Conservation (phyloP, 2,888 invertebrate genomes). For the Colletes collaris region DNA sequence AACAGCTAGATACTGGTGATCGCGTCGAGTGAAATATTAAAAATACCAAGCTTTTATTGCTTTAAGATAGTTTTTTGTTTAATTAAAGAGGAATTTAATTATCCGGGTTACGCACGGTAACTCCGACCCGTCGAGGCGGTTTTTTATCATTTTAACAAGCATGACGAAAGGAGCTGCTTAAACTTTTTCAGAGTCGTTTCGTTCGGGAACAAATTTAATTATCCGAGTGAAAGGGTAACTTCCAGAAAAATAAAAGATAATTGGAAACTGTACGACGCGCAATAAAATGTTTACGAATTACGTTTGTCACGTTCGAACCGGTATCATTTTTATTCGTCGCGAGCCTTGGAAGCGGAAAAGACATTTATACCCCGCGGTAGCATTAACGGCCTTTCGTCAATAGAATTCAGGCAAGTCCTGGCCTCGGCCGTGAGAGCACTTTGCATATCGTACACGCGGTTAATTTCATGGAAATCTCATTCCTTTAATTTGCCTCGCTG, state of each 20-base stretch:
- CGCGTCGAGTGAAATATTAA: too few species aligned
- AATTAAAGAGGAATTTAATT: background rate
- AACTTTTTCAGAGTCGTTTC: background rate
- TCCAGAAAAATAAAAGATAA: background rate
- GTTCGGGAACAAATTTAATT: background rate
- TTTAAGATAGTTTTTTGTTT: too few species aligned
- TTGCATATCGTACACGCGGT: slow-evolving; percentile 30
- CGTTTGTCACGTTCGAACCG: background rate
- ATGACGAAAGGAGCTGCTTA: background rate
- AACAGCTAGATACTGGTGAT: too few species aligned
- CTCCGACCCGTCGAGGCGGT: background rate
- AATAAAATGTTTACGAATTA: background rate
- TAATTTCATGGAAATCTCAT: slow-evolving; percentile 53
- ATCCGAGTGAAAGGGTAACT: background rate
- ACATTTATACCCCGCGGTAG: slow-evolving; percentile 1
- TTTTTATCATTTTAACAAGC: background rate
- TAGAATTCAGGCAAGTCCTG: slow-evolving; percentile 6
- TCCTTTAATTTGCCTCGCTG: slow-evolving; percentile 39
- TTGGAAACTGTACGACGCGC: background rate
- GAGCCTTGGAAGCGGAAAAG: background rate
- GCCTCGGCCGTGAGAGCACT: slow-evolving; percentile 3
- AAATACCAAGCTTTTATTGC: too few species aligned
- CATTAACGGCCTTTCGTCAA: slow-evolving; percentile 26
- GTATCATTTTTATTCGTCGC: background rate
- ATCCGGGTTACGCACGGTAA: background rate